Evolutionary conservation across 2,888 invertebrate species (phyloP).

Genomic region (Synanthedon andrenaeformis): DNA sequence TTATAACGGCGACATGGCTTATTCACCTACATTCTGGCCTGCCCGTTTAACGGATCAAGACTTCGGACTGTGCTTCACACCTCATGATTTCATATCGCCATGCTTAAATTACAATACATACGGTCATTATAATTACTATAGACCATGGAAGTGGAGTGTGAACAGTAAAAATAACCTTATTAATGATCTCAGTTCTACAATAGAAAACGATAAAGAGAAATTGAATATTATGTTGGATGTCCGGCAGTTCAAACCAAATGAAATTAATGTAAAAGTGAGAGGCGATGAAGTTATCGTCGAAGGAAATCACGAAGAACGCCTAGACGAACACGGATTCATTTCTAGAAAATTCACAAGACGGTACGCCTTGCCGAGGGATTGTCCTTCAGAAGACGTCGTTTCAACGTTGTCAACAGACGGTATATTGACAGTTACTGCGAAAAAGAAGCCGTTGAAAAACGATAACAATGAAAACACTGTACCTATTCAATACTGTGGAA

Average conservation of each 20-base stretch:
- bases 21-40: constrained; percentile 14
- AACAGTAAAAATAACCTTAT: constrained; percentile 9
- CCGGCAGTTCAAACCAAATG: constrained; percentile 75
- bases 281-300: constrained; percentile 73
- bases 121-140: constrained; percentile 17
- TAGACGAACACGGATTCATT: constrained; percentile 56
- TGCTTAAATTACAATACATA: constrained; percentile 18
- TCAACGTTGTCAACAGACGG: constrained; percentile 35
- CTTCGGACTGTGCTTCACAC: constrained; percentile 22
- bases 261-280: constrained; percentile 75
- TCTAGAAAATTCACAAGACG: constrained; percentile 55
- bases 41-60: constrained; percentile 19
- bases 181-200: constrained; percentile 27
- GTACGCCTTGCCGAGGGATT: constrained; percentile 45
- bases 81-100: constrained; percentile 25
- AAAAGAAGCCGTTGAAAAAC: constrained; percentile 11
- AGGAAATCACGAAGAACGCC: constrained; percentile 60
- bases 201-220: constrained; percentile 29
- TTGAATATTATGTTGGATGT: constrained; percentile 75
- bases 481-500: constrained; percentile 25
- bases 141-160: constrained; percentile 26
- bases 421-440: constrained; percentile 23
- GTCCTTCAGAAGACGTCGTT: constrained; percentile 22
- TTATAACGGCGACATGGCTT: constrained; percentile 16
- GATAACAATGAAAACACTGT: constrained; percentile 22